Conservation (phyloP, 2,888 invertebrate species). For the Lithophane ornitopus region DNA sequence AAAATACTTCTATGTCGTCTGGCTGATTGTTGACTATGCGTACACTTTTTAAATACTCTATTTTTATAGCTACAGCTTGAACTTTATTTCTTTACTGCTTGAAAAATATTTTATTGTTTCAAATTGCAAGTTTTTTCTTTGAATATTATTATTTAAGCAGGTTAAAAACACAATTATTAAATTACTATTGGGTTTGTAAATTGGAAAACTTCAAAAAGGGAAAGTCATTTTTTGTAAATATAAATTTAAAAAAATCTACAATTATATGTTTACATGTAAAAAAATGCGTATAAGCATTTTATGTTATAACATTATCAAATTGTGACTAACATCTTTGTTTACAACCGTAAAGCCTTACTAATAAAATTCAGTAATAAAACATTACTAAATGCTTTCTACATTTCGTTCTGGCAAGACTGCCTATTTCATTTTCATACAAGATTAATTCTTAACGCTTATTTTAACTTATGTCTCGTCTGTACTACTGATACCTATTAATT, state of each 20-base stretch:
- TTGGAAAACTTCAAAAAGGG: background rate
- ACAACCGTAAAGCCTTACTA: conserved; percentile 59
- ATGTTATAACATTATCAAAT: conserved; percentile 62
- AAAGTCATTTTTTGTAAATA: conserved; percentile 45
- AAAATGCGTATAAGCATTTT: conserved; percentile 43
- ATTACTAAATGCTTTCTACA: conserved; percentile 37
- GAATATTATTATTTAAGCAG: background rate
- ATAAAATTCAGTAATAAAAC: conserved; percentile 46
- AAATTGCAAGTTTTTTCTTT: background rate
- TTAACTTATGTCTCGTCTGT: conserved; percentile 43
- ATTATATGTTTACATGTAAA: conserved; percentile 30
- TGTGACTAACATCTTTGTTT: conserved; percentile 70
- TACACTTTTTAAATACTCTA: conserved; percentile 45
- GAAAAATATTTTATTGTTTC: conserved; percentile 13
- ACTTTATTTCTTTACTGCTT: conserved; percentile 58
- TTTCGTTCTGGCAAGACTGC: conserved; percentile 29
- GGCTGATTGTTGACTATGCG: conserved; percentile 54
- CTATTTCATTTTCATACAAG: conserved; percentile 39
- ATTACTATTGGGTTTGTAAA: conserved; percentile 16
- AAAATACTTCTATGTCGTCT: conserved; percentile 42
- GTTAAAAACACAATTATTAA: background rate
- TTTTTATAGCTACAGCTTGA: conserved; percentile 63
- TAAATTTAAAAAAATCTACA: background rate
- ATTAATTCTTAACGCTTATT: conserved; percentile 40
- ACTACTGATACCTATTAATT: conserved; percentile 11